These are phyloP conservation scores for Asobara japonica DNA, from an alignment of 1,140 invertebrate species.

Conservation along the genomic window DNA sequence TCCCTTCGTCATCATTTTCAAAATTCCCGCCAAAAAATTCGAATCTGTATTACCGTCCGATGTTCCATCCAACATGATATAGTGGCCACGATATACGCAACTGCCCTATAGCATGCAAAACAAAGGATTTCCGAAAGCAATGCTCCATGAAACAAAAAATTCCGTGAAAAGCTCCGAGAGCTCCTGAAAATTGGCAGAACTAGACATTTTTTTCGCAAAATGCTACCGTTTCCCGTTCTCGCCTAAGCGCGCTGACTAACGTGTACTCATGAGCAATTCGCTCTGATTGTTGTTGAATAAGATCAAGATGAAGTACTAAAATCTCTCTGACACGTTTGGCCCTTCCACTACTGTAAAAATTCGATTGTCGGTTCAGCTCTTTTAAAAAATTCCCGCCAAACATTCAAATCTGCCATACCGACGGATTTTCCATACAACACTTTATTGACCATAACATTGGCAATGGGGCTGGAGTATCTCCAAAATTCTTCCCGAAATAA, in stretches of 20 bases:
- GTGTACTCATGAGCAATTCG: constrained; percentile 75
- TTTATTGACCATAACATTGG: constrained; percentile 1
- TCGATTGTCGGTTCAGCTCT: too few species aligned
- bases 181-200: neutral
- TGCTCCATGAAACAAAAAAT: too few species aligned
- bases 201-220: too few species aligned
- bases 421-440: neutral
- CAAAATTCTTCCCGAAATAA: neutral
- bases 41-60: too few species aligned
- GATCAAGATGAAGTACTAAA: constrained; percentile 74
- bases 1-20: too few species aligned
- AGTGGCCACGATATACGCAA: neutral
- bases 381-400: too few species aligned
- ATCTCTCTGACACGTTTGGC: constrained; percentile 74
- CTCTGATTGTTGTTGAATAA: constrained; percentile 80
- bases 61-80: too few species aligned
- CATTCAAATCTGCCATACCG: neutral
- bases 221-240: constrained; percentile 76
- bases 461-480: neutral
- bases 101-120: neutral
- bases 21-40: too few species aligned
- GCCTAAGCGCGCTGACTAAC: constrained; percentile 68
- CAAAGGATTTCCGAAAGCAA: too few species aligned
- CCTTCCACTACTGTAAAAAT: too few species aligned
- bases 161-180: too few species aligned